phyloP scores from a whole-genome alignment of 2,797 vertebrate genomes.

The Sebastes trivittatus region DNA sequence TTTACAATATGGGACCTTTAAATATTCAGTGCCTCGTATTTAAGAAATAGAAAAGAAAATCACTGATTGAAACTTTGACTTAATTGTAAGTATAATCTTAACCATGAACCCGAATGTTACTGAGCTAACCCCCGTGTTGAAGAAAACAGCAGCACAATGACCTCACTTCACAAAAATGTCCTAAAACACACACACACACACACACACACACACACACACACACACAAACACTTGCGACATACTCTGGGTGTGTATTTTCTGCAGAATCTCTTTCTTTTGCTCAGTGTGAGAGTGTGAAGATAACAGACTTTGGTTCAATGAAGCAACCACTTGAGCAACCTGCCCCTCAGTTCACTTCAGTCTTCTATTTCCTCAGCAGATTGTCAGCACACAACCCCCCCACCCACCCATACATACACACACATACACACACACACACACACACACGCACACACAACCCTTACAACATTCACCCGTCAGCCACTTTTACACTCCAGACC shows the following conservation, averaged over 20 bases:
- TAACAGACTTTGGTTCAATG: constrained; percentile 33
- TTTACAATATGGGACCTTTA: too few species aligned
- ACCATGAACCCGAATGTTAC: background rate
- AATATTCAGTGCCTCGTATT: background rate
- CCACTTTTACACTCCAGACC: constrained; percentile 60
- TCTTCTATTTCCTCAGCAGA: constrained; percentile 11
- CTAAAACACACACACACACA: background rate
- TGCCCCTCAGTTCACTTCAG: constrained; percentile 27
- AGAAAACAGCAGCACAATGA: constrained; percentile 3
- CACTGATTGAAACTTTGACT: background rate
- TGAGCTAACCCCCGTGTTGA: background rate
- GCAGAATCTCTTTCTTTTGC: background rate
- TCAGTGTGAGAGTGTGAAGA: constrained; percentile 9
- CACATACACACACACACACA: too few species aligned
- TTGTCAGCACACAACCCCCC: constrained; percentile 49
- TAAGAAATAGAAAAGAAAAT: background rate
- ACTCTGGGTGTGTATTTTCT: constrained; percentile 1
- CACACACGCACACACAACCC: too few species aligned
- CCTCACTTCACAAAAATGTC: constrained; percentile 44
- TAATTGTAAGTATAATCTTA: background rate
- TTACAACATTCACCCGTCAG: constrained; percentile 49
- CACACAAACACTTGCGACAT: background rate
- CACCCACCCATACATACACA: background rate
- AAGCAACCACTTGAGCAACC: constrained; percentile 47
- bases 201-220: background rate